Base-by-base conservation (phyloP, 2,797 vertebrate genomes). In the Podarcis siculus region DNA sequence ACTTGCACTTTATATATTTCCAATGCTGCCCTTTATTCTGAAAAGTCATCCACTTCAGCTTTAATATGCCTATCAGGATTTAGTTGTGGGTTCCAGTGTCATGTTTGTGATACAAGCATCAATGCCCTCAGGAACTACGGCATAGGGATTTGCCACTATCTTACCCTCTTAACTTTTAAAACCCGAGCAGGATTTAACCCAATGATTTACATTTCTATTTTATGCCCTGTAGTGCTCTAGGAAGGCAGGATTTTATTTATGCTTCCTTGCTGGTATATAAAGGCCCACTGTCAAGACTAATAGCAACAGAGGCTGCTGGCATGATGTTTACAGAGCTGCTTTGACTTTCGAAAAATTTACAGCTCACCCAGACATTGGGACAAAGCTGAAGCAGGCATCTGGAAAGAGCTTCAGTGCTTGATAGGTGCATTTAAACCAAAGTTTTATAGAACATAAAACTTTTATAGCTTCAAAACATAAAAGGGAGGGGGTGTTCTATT, bases 361-460 rank as follows among this genome's bases (percentile, higher is more conserved):
- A 86, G 45, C 73, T 91, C 30, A 45, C 49, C 42, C 85, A 91
- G 90, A 90, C 61, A 55, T 89, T 0, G 1, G 85, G 87, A 91
- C 7, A 64, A 85, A 91, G 87, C 88, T 94, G 87, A 86, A 91
- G 83, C 91, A 93, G 91, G 86, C 91, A 78, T 83, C 87, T 1
- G 35, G 76, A 80, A 84, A 91, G 86, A 91, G 83, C 30, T 91
- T 82, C 91, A 83, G 87, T 90, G 0, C 90, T 83, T 82, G 86
- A 88, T 23, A 91, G 87, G 45, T 87, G 61, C 86, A 87, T 94
- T 94, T 92, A 91, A 92, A 95, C 49, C 67, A 79, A 89, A 89
- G 79, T 87, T 94, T 94, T 92, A 95, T 92, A 92, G 87, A 89
- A 90, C 90, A 82, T 94, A 95, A 94, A 94, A 92, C 87, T 93